These are phyloP conservation scores for Nipponacmea schrenckii DNA, from an alignment of 2,888 invertebrate species.

Conservation along the genomic window DNA sequence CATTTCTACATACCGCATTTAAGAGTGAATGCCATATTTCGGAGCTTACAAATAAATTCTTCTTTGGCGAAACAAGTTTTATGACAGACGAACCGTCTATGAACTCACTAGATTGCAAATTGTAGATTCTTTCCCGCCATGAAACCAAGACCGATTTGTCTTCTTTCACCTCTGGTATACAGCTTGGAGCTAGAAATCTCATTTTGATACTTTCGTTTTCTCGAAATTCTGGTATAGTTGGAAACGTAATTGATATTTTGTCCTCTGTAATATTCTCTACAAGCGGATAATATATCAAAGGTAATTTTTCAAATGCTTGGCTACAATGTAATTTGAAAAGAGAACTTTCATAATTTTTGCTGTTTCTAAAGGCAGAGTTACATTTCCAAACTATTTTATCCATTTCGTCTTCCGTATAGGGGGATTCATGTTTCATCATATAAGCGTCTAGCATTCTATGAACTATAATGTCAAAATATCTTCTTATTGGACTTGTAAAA, in stretches of 20 bases:
- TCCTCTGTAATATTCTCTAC: constrained; percentile 45
- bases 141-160: constrained; percentile 35
- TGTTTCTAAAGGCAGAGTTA: background rate
- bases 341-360: background rate
- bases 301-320: constrained; percentile 39
- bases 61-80: background rate
- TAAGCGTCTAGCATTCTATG: constrained; percentile 45
- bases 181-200: constrained; percentile 37
- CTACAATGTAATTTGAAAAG: background rate
- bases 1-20: background rate
- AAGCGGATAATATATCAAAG: constrained; percentile 47
- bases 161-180: constrained; percentile 26
- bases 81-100: background rate
- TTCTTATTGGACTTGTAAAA: constrained; percentile 54
- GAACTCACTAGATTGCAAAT: constrained; percentile 14
- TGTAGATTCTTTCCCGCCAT: constrained; percentile 58
- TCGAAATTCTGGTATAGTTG: constrained; percentile 28
- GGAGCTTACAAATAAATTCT: background rate
- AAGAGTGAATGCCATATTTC: background rate
- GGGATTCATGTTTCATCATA: background rate
- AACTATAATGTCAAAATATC: constrained; percentile 56
- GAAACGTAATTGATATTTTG: constrained; percentile 17
- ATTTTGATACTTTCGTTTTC: constrained; percentile 34
- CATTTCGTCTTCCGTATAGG: background rate
- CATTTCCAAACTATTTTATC: background rate